phyloP scores from a whole-genome alignment of 2,113 vertebrate genomes.

The Actenoides lindsayi region DNA sequence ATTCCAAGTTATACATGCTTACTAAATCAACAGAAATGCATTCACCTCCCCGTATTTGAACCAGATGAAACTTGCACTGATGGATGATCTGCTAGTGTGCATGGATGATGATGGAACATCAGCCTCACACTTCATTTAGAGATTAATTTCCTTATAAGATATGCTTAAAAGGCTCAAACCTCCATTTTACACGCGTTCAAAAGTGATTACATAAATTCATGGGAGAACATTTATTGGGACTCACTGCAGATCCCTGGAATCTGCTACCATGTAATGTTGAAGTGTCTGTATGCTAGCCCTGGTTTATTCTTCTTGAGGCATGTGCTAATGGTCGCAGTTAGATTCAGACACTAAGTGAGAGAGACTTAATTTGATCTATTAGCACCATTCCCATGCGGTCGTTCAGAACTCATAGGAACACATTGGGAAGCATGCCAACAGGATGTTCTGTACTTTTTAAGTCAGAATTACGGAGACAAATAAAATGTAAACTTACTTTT shows the following conservation, averaged over 20 bases:
- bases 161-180: background rate
- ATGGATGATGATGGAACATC: background rate
- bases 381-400: background rate
- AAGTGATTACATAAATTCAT: background rate
- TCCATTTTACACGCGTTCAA: background rate
- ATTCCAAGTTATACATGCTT: background rate
- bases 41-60: background rate
- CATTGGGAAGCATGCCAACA: background rate
- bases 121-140: background rate
- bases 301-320: background rate
- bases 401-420: background rate
- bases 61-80: background rate
- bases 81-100: background rate
- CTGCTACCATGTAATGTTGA: background rate
- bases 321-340: background rate
- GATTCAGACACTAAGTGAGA: background rate
- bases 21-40: background rate
- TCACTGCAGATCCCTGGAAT: background rate
- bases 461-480: background rate
- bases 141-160: background rate
- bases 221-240: fast-evolving
- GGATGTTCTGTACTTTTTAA: background rate
- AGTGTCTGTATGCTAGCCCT: background rate
- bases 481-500: slow-evolving; percentile 60
- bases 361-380: background rate